Evolutionary conservation across 2,888 invertebrate genomes (phyloP), one percentile per base, ranked within the genome.

Genomic region (Cynaeus angustus): DNA sequence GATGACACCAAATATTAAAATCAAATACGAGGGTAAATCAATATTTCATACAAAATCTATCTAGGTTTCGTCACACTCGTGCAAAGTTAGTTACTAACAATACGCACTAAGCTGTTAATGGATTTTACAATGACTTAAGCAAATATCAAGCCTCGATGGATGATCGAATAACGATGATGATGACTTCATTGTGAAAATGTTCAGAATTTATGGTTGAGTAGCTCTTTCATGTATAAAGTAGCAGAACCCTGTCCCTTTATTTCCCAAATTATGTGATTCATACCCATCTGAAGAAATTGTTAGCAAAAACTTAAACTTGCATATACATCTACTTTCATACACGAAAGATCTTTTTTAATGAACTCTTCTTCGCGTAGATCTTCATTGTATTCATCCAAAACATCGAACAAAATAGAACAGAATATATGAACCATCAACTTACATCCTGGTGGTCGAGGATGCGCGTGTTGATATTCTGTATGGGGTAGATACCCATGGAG

Each of bases 401-500:
- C 14, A 10, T 12, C 43, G 43, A 43, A 10, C 6, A 43, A 65
- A 13, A 61, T 16, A 13, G 46, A 48, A 46, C 41, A 37, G 9
- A 43, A 53, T 21, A 21, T 21, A 64, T 41, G 41, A n/a, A 61
- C 30, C 30, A 69, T 33, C 74, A 88, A 92, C 95, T 96, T 95
- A 96, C 96, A 90, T 94, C 93, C 86, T 94, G 91, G 87, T 91
- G 92, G 88, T 91, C 91, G 86, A 94, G 91, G 86, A 95, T 94
- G 89, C 91, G 91, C 86, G 95, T 95, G 88, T 92, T 91, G 88
- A 96, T 89, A 88, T 91, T 91, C 89, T 95, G 94, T 86, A 94
- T 93, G 85, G 95, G 95, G 88, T 92, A 96, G 85, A 93, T 91
- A 83, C 96, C 96, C 93, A 95, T 94, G 82, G 95, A 93, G 82